A percentile compares a stretch with the other conserved stretches of the same genome.
Conservation (phyloP, 2,888 invertebrate genomes). For the Teleiodes luculella region DNA sequence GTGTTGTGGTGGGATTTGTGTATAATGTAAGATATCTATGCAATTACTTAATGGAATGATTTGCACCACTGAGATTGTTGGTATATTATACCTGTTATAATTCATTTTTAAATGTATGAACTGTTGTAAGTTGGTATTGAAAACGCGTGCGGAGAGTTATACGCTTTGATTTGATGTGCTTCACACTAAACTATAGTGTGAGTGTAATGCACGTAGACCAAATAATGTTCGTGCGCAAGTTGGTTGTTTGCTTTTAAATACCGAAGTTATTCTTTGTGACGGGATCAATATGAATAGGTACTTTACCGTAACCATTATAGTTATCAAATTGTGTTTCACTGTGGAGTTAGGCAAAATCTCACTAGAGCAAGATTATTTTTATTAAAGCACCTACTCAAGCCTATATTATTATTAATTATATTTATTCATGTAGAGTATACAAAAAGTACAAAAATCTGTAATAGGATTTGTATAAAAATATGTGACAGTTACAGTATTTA, state of each 20-base stretch:
- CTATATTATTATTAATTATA: too few species aligned
- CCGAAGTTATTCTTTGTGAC: neutral
- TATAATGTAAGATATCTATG: constrained; percentile 27
- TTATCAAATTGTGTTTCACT: too few species aligned
- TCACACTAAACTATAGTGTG: neutral
- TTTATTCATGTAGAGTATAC: too few species aligned
- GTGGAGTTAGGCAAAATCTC: too few species aligned
- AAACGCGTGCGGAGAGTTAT: neutral
- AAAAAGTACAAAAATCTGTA: too few species aligned
- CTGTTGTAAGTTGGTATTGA: neutral
- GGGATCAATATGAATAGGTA: neutral
- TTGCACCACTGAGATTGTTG: constrained; percentile 6
- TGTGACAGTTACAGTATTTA: too few species aligned
- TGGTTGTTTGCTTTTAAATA: neutral
- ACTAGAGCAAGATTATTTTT: too few species aligned
- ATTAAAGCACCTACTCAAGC: too few species aligned
- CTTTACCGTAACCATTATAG: too few species aligned
- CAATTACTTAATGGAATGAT: constrained; percentile 20
- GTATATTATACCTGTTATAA: neutral
- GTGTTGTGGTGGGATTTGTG: constrained; percentile 30
- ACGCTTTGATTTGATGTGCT: neutral
- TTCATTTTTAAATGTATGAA: neutral
- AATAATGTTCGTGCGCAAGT: neutral
- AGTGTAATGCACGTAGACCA: constrained; percentile 1
- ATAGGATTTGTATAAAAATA: too few species aligned